phyloP scores from a whole-genome alignment of 1,140 invertebrate species.

The Chelonus insularis region DNA sequence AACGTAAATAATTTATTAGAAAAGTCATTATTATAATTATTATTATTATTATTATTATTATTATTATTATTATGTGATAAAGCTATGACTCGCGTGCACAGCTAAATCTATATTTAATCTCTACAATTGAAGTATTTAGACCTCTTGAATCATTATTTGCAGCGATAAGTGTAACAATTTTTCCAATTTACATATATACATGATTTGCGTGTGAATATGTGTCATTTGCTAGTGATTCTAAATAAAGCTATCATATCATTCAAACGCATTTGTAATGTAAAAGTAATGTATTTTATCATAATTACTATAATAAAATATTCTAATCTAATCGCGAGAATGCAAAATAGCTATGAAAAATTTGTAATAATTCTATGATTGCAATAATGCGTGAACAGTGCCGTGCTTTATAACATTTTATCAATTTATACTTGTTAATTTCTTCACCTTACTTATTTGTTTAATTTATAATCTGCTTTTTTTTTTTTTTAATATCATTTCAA shows the following conservation, averaged over 20 bases:
- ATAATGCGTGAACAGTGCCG: slow-evolving; percentile 2
- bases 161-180: too few species aligned
- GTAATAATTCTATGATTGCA: neutral
- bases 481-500: neutral
- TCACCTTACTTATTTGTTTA: neutral
- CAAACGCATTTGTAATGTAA: too few species aligned
- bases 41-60: slow-evolving; percentile 2
- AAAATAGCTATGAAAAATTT: too few species aligned
- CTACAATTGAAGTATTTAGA: neutral
- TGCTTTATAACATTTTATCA: neutral
- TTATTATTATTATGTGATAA: neutral
- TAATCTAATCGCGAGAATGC: too few species aligned
- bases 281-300: too few species aligned
- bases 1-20: slow-evolving; percentile 1
- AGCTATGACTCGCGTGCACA: slow-evolving; percentile 14
- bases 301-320: too few species aligned
- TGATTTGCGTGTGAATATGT: too few species aligned
- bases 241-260: too few species aligned
- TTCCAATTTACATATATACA: too few species aligned
- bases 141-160: neutral
- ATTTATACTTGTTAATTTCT: neutral
- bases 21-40: slow-evolving; percentile 4
- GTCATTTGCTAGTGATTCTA: too few species aligned
- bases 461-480: neutral
- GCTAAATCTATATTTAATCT: neutral